Evolutionary conservation across 2,888 invertebrate species (phyloP).

Genomic region (Eupithecia exiguata): DNA sequence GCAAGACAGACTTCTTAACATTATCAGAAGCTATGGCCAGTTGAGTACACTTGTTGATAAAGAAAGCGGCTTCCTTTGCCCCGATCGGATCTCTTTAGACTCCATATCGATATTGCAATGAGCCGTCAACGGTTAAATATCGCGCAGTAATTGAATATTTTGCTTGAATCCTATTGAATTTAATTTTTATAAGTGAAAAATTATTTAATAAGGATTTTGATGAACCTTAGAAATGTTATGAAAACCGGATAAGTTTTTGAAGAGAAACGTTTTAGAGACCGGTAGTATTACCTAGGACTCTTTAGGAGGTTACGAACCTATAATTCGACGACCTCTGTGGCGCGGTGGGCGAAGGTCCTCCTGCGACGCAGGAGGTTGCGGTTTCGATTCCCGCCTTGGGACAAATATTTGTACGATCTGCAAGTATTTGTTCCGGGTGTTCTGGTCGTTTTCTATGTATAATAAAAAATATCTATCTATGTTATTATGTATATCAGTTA

Average conservation of each 20-base stretch:
- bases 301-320: no score
- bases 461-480: no score
- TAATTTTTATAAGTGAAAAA: background rate
- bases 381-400: no score
- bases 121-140: conserved; percentile 48
- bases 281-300: background rate
- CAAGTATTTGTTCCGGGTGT: no score
- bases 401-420: no score
- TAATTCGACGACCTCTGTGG: no score
- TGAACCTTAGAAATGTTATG: background rate
- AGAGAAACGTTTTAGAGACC: background rate
- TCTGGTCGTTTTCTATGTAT: no score
- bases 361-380: no score
- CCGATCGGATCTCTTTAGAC: conserved; percentile 66
- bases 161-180: conserved; percentile 22
- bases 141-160: conserved; percentile 42
- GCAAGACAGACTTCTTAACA: conserved; percentile 52
- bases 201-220: background rate
- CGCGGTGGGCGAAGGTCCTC: no score
- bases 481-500: no score
- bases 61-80: conserved; percentile 74
- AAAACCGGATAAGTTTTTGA: background rate
- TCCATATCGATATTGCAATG: conserved; percentile 43
- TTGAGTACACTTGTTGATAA: conserved; percentile 71
- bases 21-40: conserved; percentile 42